Evolutionary conservation across 1,140 invertebrate species (phyloP), one percentile per base, ranked within the genome.

Genomic region (Apis florea): DNA sequence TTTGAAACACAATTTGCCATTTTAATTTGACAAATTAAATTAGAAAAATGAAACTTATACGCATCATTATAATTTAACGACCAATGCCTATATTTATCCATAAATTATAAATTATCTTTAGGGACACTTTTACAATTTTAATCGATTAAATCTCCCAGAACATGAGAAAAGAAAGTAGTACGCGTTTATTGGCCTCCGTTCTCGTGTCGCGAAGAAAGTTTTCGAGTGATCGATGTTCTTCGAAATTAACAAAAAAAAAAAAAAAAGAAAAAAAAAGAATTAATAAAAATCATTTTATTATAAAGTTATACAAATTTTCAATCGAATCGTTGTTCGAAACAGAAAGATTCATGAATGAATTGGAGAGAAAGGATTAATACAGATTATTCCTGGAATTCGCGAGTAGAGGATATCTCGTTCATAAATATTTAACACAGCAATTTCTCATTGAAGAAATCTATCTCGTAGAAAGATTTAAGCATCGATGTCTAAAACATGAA

Each of bases 81-180:
- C 6, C 31, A 40, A 40, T 40, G 31, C 6, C 31, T 40, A 40
- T 0, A 40, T 40, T 6, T 40, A 40, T 40, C 31, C 31, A 40
- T 40, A 40, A 6, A 40, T 40, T 40, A 40, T 40, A 40, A 40
- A 40, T 40, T 40, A 40, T 6, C 31, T 40, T 40, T 40, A 40
- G 31, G 31, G 31, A 40, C 5, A 12, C 51, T 64, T 79, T 79
- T 79, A 40, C 49, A 71, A 71, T 71, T 71, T 63, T 71, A 71
- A 79, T 71, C 59, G 77, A 79, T 79, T 79, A 79, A 26, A 71
- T 79, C 58, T 10, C 15, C 19, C 51, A 15, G 54, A n/a, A 11
- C 75, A 53, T 54, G 58, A 9, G 54, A 71, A 71, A 79, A 71
- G 77, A 79, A 71, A 79, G 77, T 79, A 64, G 77, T 59, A 58